Percentiles rank a stretch among this genome's conserved stretches.
Evolutionary conservation across 2,888 invertebrate species (phyloP).

Genomic region (Tiliacea aurago): DNA sequence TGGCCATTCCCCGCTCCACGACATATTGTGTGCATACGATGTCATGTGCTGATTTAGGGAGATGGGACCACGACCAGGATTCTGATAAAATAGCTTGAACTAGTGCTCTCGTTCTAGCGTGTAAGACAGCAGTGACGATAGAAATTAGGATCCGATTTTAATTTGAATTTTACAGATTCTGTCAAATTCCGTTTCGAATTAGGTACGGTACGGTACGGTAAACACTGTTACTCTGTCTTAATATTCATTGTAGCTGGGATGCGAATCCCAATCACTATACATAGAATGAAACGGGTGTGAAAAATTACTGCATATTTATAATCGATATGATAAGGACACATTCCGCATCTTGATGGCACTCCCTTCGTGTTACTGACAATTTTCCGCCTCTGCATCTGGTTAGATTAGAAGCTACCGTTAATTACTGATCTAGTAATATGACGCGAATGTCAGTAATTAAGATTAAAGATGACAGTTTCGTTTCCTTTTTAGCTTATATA

Average conservation of each 20-base stretch:
- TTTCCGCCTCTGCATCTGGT: neutral
- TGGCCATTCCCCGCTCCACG: conserved; percentile 74
- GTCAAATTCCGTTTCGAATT: neutral
- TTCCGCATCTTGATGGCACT: neutral
- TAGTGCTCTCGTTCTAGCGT: neutral
- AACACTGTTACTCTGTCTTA: too few relatives aligned
- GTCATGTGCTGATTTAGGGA: conserved; percentile 37
- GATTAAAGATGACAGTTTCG: neutral
- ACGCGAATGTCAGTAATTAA: neutral
- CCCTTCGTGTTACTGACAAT: neutral
- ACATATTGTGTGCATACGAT: conserved; percentile 61
- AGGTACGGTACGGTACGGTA: too few relatives aligned
- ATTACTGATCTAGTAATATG: too few relatives aligned
- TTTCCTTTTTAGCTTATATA: neutral
- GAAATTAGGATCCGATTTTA: neutral
- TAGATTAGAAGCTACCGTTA: neutral
- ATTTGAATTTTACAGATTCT: neutral
- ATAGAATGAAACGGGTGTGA: too few relatives aligned
- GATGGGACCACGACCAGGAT: conserved; percentile 32
- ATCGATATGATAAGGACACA: neutral
- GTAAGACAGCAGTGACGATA: neutral
- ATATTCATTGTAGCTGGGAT: too few relatives aligned
- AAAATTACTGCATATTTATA: too few relatives aligned
- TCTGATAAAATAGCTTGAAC: neutral
- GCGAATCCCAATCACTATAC: too few relatives aligned